Conservation (phyloP, 2,797 vertebrate genomes). For the Schizopygopsis malacanthus region DNA sequence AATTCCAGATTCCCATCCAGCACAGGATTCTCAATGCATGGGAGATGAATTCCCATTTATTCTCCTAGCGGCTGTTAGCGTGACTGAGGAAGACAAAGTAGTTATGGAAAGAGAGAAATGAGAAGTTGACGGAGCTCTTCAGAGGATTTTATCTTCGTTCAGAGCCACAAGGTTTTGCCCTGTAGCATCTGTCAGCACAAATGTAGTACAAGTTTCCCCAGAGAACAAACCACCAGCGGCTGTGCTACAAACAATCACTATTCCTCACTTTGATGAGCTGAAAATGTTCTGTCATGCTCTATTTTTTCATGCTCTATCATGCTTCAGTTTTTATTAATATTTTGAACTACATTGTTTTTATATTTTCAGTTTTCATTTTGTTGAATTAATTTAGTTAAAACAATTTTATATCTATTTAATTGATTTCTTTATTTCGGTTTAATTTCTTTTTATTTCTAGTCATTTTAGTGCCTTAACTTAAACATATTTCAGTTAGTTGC, state of each 20-base stretch:
- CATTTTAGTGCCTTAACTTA: neutral
- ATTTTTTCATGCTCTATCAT: too few relatives aligned
- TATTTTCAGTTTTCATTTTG: too few relatives aligned
- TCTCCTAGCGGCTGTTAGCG: neutral
- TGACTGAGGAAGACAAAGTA: slow-evolving; percentile 11
- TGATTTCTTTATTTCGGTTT: neutral
- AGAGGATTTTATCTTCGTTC: slow-evolving; percentile 26
- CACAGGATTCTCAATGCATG: neutral
- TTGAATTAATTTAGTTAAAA: too few relatives aligned
- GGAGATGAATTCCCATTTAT: neutral
- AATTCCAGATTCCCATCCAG: neutral
- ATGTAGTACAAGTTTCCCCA: neutral
- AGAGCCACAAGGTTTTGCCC: slow-evolving; percentile 22
- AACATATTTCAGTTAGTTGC: neutral
- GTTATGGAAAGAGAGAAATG: neutral
- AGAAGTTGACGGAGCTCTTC: neutral
- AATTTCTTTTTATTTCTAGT: neutral
- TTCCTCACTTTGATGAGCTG: neutral
- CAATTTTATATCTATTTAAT: too few relatives aligned
- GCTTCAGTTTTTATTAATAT: too few relatives aligned
- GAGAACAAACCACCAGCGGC: slow-evolving; percentile 20
- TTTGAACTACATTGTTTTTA: too few relatives aligned
- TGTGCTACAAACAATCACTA: slow-evolving; percentile 26
- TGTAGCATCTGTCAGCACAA: slow-evolving; percentile 33
- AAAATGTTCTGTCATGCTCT: neutral